Evolutionary conservation across 2,797 vertebrate species (phyloP).

Genomic region (Leuciscus waleckii): DNA sequence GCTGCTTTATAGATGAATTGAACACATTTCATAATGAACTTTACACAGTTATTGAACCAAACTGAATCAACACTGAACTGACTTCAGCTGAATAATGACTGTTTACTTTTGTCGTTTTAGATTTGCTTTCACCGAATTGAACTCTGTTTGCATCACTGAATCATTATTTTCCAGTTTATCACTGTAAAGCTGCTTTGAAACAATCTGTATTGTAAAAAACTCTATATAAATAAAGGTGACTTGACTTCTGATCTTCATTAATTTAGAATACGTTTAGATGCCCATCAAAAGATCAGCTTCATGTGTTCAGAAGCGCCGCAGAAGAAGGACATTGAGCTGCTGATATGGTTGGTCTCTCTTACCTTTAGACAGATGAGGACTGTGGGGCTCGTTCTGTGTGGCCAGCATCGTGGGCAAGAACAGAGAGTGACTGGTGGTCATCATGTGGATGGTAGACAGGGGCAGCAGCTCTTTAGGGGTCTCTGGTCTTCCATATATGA

Average conservation of each 20-base stretch:
- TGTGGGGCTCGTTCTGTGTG: slow-evolving; percentile 69
- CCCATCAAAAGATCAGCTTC: neutral
- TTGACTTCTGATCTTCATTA: neutral
- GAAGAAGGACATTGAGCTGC: too few species aligned
- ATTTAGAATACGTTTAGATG: neutral
- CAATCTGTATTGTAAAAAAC: too few species aligned
- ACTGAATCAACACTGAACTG: too few species aligned
- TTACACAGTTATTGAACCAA: too few species aligned
- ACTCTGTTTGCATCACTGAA: too few species aligned
- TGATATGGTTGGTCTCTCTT: neutral
- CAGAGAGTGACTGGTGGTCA: slow-evolving; percentile 92
- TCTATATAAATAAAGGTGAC: neutral
- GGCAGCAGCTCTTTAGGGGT: slow-evolving; percentile 74
- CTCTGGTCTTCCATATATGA: slow-evolving; percentile 75
- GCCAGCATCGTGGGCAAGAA: slow-evolving; percentile 88
- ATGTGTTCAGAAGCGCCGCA: neutral
- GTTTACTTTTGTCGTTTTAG: too few species aligned
- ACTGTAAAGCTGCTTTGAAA: too few species aligned
- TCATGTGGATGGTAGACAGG: slow-evolving; percentile 84
- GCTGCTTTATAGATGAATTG: too few species aligned
- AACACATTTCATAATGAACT: too few species aligned
- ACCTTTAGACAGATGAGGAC: slow-evolving; percentile 80
- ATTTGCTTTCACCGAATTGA: too few species aligned
- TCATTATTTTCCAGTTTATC: too few species aligned
- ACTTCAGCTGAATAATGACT: too few species aligned